A percentile compares a stretch with the other conserved stretches of the same genome.
Conservation (phyloP, 2,113 vertebrate species). For the Bos taurus region DNA sequence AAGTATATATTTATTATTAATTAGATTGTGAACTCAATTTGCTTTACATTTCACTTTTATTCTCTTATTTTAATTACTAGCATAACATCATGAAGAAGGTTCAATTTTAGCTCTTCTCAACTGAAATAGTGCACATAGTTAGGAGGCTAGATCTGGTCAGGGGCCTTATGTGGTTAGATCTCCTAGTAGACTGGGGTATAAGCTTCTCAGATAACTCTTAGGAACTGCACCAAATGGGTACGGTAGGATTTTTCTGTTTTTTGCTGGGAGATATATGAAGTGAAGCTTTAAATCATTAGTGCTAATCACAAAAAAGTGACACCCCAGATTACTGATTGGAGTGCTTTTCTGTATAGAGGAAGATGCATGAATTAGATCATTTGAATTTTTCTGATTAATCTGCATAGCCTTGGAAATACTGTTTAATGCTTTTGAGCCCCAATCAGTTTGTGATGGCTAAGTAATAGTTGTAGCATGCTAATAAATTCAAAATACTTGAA, state of each 20-base stretch:
- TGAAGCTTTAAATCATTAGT: not conserved
- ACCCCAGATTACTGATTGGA: not conserved
- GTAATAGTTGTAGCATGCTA: not conserved
- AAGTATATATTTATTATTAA: not conserved
- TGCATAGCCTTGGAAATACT: too few species aligned
- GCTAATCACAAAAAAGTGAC: not conserved
- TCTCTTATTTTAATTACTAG: not conserved
- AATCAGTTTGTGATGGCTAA: not conserved
- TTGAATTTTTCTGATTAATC: not conserved
- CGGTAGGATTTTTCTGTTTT: not conserved
- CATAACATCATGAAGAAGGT: not conserved
- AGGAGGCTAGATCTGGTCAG: not conserved
- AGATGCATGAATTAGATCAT: not conserved
- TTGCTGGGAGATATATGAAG: not conserved
- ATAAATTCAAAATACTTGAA: not conserved
- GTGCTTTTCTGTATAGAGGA: not conserved
- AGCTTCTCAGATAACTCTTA: not conserved
- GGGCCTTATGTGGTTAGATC: not conserved
- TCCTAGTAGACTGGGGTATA: not conserved
- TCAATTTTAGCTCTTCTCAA: not conserved
- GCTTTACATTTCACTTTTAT: not conserved
- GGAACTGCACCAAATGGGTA: not conserved
- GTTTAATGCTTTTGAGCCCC: not conserved
- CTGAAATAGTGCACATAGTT: not conserved
- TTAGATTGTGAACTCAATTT: not conserved